phyloP scores from a whole-genome alignment of 2,888 invertebrate genomes.

The Sinelater perroti region DNA sequence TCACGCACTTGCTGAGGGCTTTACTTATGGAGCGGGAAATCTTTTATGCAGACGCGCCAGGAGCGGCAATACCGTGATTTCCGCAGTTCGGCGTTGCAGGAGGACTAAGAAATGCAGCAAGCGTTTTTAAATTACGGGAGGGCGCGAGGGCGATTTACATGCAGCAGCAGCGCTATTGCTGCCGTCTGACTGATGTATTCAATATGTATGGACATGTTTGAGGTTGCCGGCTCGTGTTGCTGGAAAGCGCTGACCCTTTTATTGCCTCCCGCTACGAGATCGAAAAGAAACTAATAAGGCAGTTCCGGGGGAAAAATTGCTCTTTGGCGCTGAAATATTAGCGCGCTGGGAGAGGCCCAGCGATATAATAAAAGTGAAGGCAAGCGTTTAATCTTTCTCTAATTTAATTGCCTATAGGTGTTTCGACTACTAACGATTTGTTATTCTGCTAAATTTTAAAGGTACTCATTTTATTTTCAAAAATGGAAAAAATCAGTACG shows the following conservation, averaged over 20 bases:
- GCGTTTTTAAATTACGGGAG: slow-evolving; percentile 45
- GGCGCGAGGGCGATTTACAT: slow-evolving; percentile 47
- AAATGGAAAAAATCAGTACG: no score
- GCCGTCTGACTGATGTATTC: slow-evolving; percentile 47
- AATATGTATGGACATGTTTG: slow-evolving; percentile 50
- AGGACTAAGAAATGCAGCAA: slow-evolving; percentile 40
- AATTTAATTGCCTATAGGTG: no score
- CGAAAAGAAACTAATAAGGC: neutral
- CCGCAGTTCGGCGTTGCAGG: slow-evolving; percentile 25
- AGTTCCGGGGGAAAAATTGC: no score
- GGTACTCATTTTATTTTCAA: no score
- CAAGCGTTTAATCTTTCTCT: no score
- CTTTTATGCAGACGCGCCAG: slow-evolving; percentile 21
- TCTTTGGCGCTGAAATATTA: no score
- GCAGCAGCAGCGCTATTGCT: slow-evolving; percentile 43
- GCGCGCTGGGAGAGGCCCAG: no score
- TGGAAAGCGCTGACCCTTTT: slow-evolving; percentile 35
- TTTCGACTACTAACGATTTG: no score
- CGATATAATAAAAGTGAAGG: no score
- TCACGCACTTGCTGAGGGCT: no score
- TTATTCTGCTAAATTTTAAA: no score
- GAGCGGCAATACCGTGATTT: slow-evolving; percentile 25
- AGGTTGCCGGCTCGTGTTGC: slow-evolving; percentile 43
- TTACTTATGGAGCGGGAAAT: slow-evolving; percentile 17
- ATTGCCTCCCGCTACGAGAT: slow-evolving; percentile 19